Conservation (phyloP, 2,888 invertebrate species). For the Hoplodrina blanda region DNA sequence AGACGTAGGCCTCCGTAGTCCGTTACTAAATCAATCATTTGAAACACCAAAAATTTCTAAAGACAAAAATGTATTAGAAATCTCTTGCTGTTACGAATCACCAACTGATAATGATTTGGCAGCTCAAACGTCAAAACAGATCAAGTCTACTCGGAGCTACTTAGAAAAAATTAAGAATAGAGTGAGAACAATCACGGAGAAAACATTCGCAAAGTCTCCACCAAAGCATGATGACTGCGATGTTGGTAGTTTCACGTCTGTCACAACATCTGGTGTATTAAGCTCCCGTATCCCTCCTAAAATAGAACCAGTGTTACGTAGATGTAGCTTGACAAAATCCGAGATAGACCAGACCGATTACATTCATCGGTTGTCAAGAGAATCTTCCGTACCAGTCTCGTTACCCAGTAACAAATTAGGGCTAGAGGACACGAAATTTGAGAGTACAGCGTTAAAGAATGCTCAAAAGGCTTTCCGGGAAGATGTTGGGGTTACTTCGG, state of each 20-base stretch:
- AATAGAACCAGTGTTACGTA: conserved; percentile 79
- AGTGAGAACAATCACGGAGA: conserved; percentile 89
- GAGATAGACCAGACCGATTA: conserved; percentile 93
- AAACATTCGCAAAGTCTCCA: conserved; percentile 89
- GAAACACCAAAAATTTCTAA: conserved; percentile 82
- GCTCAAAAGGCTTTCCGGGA: conserved; percentile 82
- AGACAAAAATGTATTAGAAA: conserved; percentile 91
- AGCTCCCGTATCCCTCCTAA: conserved; percentile 86
- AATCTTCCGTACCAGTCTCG: conserved; percentile 85
- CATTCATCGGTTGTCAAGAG: conserved; percentile 85
- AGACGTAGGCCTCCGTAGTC: conserved; percentile 77
- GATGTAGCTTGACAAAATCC: conserved; percentile 92
- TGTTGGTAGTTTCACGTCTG: conserved; percentile 93
- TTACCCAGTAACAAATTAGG: conserved; percentile 78
- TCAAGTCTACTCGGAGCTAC: conserved; percentile 90
- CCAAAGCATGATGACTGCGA: conserved; percentile 86
- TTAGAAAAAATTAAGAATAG: conserved; percentile 92
- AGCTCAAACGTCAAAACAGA: conserved; percentile 86
- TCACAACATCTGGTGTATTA: conserved; percentile 93
- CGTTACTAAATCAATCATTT: conserved; percentile 75
- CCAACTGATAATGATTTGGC: conserved; percentile 86
- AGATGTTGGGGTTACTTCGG: conserved; percentile 73
- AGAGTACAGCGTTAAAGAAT: conserved; percentile 83
- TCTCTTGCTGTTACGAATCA: conserved; percentile 91
- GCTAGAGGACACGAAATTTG: conserved; percentile 80